Base-by-base conservation (phyloP, 2,888 invertebrate genomes). In the Ormyrus labotus region DNA sequence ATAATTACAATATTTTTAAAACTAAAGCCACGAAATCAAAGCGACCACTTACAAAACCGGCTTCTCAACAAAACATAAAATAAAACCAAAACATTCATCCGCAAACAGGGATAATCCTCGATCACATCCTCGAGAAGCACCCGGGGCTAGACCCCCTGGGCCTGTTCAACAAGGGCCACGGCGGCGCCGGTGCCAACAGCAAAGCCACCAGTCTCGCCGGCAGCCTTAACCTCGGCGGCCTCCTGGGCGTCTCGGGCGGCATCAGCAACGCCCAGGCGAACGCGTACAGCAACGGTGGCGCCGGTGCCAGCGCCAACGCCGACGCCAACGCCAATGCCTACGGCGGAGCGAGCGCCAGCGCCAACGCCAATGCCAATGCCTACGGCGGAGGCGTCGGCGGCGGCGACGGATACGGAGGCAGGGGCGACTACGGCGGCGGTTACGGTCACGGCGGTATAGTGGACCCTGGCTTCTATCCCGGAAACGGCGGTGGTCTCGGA, bases 61-160 rank as follows among this genome's bases (percentile, higher is more conserved):
- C 19, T 19, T 19, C 2, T 19, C 19, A 1, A 19, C 1, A 19
- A 19, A 1, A 19, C 19, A 19, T 19, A 19, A 19, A 19, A 19
- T 19, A 19, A 19, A 19, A 2, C 1, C 19, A 19, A 19, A 19
- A 19, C 19, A 1, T 19, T 19, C 19, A 19, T 19, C 19, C 19
- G 19, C 19, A 19, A 19, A 19, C 19, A 19, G 19, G 19, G 19
- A 19, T 19, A 19, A 19, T 84, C 5, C 77, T 84, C 7, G 78
- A 83, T 51, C 71, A 83, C 70, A 53, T 84, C 63, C 61, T 84
- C 64, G 78, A 83, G 63, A 13, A 50, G 19, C 47, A 8, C 19
- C 51, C 51, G 67, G 1, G 87, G n/a, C 81, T 89, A 79, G 88
- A 89, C 50, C 89, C 89, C 0, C 81, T 89, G 47, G 88, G 88